A percentile compares a stretch with the other conserved stretches of the same genome.
phyloP scores from a whole-genome alignment of 2,113 vertebrate genomes.

The Oceanites oceanicus region DNA sequence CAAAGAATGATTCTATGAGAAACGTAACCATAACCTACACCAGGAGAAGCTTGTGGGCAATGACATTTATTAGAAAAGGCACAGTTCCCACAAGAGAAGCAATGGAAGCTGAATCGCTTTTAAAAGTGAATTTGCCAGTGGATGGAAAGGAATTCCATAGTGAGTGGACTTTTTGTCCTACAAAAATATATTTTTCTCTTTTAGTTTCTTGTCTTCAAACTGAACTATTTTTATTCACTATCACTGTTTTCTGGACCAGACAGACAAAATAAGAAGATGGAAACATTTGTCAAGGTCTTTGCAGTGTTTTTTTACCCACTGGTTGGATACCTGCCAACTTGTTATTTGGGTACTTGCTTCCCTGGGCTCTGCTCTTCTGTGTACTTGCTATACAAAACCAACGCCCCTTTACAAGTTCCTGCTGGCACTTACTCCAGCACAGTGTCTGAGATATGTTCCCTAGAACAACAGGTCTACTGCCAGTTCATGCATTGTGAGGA shows the following conservation, averaged over 20 bases:
- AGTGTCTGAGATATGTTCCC: not conserved
- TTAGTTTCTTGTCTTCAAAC: not conserved
- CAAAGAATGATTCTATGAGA: not conserved
- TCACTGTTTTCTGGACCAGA: not conserved
- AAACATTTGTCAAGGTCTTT: slow-evolving; percentile 5
- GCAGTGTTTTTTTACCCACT: not conserved
- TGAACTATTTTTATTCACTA: not conserved
- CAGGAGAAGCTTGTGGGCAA: not conserved
- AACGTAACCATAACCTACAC: not conserved
- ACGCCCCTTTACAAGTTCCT: not conserved
- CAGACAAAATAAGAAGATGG: not conserved
- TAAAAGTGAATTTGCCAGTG: not conserved
- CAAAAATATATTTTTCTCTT: not conserved
- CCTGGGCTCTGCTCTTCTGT: not conserved
- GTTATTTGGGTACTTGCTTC: not conserved
- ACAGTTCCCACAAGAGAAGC: not conserved
- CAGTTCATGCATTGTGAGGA: not conserved
- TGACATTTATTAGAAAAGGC: not conserved
- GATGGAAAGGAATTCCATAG: not conserved
- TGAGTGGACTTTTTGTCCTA: not conserved
- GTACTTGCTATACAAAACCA: not conserved
- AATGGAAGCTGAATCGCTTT: not conserved
- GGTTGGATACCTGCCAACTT: not conserved
- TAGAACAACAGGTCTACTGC: not conserved
- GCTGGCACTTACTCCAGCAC: not conserved